Evolutionary conservation across 1,140 invertebrate species (phyloP).

Genomic region (Zophobas morio): DNA sequence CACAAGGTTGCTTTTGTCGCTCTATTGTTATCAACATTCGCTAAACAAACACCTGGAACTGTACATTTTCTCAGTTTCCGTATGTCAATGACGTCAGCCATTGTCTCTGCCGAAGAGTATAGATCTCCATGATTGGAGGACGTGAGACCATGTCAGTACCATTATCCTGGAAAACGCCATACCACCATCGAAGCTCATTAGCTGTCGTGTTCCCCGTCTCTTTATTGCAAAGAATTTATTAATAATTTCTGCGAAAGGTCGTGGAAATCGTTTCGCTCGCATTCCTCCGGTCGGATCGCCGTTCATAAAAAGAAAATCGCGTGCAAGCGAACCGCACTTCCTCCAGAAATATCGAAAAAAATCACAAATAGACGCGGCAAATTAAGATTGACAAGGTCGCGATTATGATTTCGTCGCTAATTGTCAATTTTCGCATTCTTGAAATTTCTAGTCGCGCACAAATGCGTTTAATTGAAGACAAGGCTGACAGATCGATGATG

Average conservation of each 20-base stretch:
- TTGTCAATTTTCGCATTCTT: constrained; percentile 24
- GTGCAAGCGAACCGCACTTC: background rate
- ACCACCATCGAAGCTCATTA: background rate
- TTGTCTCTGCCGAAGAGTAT: background rate
- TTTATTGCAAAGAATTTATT: background rate
- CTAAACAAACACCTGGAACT: too few relatives aligned
- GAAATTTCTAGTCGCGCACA: constrained; percentile 15
- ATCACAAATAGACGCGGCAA: background rate
- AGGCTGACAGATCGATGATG: constrained; percentile 27
- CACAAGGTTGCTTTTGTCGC: too few relatives aligned
- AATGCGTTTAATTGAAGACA: constrained; percentile 16
- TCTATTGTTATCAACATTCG: too few relatives aligned
- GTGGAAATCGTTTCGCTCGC: background rate
- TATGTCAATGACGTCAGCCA: background rate
- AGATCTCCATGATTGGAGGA: background rate
- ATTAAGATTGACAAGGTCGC: constrained; percentile 20
- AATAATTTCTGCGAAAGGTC: constrained; percentile 2
- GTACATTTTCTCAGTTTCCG: background rate
- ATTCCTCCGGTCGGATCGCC: background rate
- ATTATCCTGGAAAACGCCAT: background rate
- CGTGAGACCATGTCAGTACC: background rate
- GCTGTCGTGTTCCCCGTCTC: background rate
- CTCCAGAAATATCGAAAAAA: background rate
- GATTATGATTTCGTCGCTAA: background rate
- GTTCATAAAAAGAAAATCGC: background rate